Evolutionary conservation across 2,113 vertebrate genomes (phyloP).

Genomic region (Tychaedon coryphoeus): DNA sequence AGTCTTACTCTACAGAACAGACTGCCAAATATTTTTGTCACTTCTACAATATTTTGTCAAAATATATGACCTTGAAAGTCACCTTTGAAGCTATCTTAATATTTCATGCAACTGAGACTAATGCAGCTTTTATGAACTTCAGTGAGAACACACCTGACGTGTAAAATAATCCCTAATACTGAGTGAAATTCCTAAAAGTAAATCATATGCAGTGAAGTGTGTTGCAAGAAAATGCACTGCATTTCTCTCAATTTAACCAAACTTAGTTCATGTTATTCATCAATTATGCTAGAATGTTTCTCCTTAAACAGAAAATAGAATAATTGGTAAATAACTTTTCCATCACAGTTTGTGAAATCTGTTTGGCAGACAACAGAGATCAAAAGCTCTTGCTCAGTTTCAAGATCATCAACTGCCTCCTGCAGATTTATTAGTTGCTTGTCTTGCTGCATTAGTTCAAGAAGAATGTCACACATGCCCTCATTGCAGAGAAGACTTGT

Average conservation of each 20-base stretch:
- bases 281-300: background rate
- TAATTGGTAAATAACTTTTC: background rate
- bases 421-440: background rate
- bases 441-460: background rate
- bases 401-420: background rate
- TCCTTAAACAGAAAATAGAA: background rate
- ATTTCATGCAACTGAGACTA: conserved; percentile 16
- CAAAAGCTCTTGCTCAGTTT: background rate
- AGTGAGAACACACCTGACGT: conserved; percentile 34
- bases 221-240: background rate
- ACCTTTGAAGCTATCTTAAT: conserved; percentile 52
- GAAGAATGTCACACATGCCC: background rate
- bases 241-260: background rate
- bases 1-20: conserved; percentile 48
- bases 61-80: conserved; percentile 48
- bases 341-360: background rate
- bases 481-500: background rate
- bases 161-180: background rate
- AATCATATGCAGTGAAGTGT: background rate
- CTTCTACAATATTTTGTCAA: conserved; percentile 63
- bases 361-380: background rate
- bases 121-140: conserved; percentile 25
- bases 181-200: background rate
- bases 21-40: conserved; percentile 61
- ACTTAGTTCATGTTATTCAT: background rate